Conservation (phyloP, 2,113 vertebrate species). For the Glaucidium brasilianum region DNA sequence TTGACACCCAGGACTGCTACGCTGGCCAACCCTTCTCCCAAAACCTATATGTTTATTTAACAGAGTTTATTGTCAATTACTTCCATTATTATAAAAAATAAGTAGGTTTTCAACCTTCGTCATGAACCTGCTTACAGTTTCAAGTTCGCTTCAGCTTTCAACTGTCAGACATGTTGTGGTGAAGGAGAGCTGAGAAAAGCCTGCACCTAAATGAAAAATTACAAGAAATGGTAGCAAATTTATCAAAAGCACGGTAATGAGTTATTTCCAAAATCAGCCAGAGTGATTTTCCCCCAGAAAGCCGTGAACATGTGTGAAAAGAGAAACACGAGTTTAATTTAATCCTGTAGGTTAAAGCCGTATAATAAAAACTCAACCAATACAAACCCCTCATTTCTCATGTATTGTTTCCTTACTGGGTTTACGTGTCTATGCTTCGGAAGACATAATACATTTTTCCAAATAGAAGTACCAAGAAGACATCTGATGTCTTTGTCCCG, state of each 20-base stretch:
- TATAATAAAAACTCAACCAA: background rate
- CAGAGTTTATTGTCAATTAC: background rate
- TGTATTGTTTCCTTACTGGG: background rate
- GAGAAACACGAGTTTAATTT: background rate
- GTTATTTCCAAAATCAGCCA: background rate
- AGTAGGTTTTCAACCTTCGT: background rate
- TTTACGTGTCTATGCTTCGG: accelerated
- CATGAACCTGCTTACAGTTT: background rate
- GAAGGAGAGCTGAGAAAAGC: background rate
- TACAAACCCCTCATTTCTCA: background rate
- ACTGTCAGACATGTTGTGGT: background rate
- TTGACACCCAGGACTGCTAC: background rate
- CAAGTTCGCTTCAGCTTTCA: background rate
- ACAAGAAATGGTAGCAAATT: background rate
- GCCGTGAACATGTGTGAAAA: accelerated
- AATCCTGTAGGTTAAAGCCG: background rate
- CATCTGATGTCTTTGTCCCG: background rate
- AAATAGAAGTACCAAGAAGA: background rate
- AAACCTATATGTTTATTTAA: background rate
- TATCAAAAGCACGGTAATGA: background rate
- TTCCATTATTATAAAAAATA: accelerated
- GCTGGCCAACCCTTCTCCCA: background rate
- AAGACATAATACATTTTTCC: background rate
- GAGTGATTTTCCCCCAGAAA: background rate
- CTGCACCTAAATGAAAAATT: background rate